Percentiles rank a stretch among this genome's conserved stretches.
These are phyloP conservation scores for Hedya salicella DNA, from an alignment of 2,888 invertebrate species.

Conservation along the genomic window DNA sequence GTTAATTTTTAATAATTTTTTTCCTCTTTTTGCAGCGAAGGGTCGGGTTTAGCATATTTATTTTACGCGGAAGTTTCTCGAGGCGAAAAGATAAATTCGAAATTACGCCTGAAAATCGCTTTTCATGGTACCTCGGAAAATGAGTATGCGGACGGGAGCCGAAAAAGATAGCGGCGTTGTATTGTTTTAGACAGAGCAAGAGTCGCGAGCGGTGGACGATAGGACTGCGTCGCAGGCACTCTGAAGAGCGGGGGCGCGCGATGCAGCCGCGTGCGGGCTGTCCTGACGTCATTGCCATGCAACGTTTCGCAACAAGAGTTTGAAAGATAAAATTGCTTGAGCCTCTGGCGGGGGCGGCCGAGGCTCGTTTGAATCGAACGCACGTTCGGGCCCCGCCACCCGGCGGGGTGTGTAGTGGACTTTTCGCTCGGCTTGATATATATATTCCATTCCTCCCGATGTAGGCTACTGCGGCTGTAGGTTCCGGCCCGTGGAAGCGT, in stretches of 20 bases:
- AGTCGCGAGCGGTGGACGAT: background rate
- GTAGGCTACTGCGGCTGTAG: conserved; percentile 75
- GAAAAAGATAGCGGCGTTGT: conserved; percentile 8
- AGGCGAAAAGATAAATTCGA: conserved; percentile 70
- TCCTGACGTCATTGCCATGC: conserved; percentile 49
- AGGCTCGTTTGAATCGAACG: conserved; percentile 83
- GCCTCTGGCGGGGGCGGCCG: conserved; percentile 63
- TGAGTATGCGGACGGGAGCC: conserved; percentile 31
- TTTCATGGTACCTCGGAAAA: conserved; percentile 48
- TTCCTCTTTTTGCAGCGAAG: conserved; percentile 69
- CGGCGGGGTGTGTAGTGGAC: conserved; percentile 80
- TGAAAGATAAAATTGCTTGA: conserved; percentile 60
- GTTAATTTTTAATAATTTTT: conserved; percentile 81
- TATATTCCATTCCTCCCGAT: conserved; percentile 83
- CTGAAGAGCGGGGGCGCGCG: conserved; percentile 34
- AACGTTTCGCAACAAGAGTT: conserved; percentile 48
- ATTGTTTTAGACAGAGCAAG: conserved; percentile 4
- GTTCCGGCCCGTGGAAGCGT: conserved; percentile 65
- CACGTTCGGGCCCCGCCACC: conserved; percentile 78
- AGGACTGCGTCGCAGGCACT: background rate
- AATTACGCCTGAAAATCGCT: conserved; percentile 74
- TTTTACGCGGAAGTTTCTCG: conserved; percentile 72
- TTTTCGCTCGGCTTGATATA: conserved; percentile 83
- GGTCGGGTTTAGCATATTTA: conserved; percentile 83
- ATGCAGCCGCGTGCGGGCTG: conserved; percentile 22